Percentiles rank a stretch among this genome's conserved stretches.
These are phyloP conservation scores for Mythimna impura DNA, from an alignment of 2,888 invertebrate species.

Conservation along the genomic window DNA sequence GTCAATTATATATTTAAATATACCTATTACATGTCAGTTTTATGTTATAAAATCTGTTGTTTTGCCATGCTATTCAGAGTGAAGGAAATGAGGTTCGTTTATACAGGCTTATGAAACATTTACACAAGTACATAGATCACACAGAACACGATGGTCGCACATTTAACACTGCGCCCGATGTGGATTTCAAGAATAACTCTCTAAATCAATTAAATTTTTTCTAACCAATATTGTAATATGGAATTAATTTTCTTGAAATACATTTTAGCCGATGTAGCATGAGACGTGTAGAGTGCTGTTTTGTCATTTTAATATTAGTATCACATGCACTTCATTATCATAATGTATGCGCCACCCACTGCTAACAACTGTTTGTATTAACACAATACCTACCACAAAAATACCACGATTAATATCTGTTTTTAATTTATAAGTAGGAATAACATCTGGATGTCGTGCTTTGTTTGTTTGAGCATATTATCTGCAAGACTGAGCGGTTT, in stretches of 20 bases:
- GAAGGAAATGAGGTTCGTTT: slow-evolving; percentile 89
- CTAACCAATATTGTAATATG: slow-evolving; percentile 43
- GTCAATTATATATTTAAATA: slow-evolving; percentile 56
- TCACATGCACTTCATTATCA: slow-evolving; percentile 56
- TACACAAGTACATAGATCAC: slow-evolving; percentile 73
- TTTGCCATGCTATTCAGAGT: slow-evolving; percentile 89
- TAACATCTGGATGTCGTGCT: slow-evolving; percentile 50
- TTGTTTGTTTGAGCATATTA: slow-evolving; percentile 50
- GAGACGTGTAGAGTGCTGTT: slow-evolving; percentile 75
- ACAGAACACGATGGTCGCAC: slow-evolving; percentile 62
- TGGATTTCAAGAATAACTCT: slow-evolving; percentile 72
- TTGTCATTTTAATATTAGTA: slow-evolving; percentile 58
- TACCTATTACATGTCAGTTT: slow-evolving; percentile 70
- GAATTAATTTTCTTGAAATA: slow-evolving; percentile 73
- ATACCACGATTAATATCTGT: slow-evolving; percentile 18
- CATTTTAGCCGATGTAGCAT: slow-evolving; percentile 72
- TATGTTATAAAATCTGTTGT: slow-evolving; percentile 84
- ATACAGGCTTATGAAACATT: slow-evolving; percentile 75
- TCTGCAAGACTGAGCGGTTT: slow-evolving; percentile 35
- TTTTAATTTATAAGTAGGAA: slow-evolving; percentile 15
- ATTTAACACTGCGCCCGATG: slow-evolving; percentile 66
- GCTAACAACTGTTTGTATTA: slow-evolving; percentile 46
- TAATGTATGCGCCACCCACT: slow-evolving; percentile 48
- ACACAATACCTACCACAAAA: slow-evolving; percentile 37
- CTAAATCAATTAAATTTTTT: slow-evolving; percentile 21